These are phyloP conservation scores for Xylophagus ater DNA, from an alignment of 2,888 invertebrate species.

Conservation along the genomic window DNA sequence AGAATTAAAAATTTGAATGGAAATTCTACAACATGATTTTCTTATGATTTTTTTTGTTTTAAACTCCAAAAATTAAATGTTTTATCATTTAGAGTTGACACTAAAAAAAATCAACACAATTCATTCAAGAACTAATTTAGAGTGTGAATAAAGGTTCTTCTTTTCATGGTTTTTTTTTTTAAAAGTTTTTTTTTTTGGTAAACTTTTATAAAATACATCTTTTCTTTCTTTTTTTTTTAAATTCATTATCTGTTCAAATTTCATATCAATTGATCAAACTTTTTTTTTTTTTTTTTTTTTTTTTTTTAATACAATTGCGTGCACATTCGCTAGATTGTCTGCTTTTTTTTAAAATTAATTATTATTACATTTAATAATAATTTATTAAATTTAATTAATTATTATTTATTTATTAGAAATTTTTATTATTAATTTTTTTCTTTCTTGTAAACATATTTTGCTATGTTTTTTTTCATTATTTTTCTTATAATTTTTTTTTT, in stretches of 20 bases:
- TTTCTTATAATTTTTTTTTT: not conserved
- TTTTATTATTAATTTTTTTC: constrained; percentile 4
- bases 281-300: not conserved
- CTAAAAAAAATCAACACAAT: too few species aligned
- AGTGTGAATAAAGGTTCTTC: too few species aligned
- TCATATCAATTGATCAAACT: not conserved
- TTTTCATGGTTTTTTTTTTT: not conserved
- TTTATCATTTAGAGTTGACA: too few species aligned
- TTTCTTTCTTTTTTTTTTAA: constrained; percentile 3
- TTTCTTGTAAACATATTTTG: constrained; percentile 1
- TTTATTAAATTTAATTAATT: not conserved
- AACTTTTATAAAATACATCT: not conserved
- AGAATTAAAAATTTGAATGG: too few species aligned
- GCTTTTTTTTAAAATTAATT: constrained; percentile 6
- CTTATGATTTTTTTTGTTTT: too few species aligned
- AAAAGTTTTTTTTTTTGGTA: not conserved
- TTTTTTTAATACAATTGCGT: constrained; percentile 10
- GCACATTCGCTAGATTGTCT: constrained; percentile 16
- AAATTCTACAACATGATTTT: too few species aligned
- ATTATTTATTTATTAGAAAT: not conserved
- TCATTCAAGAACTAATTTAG: too few species aligned
- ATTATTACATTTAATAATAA: not conserved
- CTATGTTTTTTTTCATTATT: not conserved
- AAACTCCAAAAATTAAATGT: too few species aligned
- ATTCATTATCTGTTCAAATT: not conserved